Conservation (phyloP, 2,113 vertebrate genomes). For the Dolichallabes microphthalmus region DNA sequence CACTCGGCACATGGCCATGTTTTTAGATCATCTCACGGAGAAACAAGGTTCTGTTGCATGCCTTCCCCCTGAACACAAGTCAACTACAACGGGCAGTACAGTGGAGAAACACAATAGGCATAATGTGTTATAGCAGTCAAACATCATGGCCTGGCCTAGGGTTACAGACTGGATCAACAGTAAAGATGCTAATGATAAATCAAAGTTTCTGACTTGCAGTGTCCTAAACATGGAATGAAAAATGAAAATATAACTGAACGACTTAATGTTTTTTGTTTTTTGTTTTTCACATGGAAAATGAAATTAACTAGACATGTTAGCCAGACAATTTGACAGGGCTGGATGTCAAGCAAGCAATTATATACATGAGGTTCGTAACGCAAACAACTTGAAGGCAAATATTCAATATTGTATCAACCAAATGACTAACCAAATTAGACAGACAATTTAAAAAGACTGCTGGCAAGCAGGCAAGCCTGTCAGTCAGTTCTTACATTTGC, state of each 20-base stretch:
- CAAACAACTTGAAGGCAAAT: neutral
- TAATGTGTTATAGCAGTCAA: constrained; percentile 1
- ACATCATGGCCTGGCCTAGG: neutral
- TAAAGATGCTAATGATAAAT: neutral
- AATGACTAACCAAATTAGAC: neutral
- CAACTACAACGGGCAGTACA: constrained; percentile 5
- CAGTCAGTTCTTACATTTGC: too few species aligned
- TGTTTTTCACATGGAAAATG: neutral
- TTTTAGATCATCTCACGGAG: constrained; percentile 45
- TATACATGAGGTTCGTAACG: neutral
- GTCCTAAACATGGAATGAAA: neutral
- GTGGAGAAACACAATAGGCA: constrained; percentile 21
- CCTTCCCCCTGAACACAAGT: constrained; percentile 41
- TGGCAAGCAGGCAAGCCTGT: too few species aligned
- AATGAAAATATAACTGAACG: neutral
- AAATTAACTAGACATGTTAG: neutral
- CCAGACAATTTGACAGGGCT: neutral
- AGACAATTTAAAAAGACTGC: neutral
- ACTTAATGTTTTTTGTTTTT: neutral
- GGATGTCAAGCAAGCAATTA: neutral
- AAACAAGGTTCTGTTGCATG: constrained; percentile 45
- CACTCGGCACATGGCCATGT: constrained; percentile 34
- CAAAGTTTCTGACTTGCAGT: neutral
- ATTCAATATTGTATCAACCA: neutral
- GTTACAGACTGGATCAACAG: neutral